These are phyloP conservation scores for Choreutis nemorana DNA, from an alignment of 2,888 invertebrate species.

Conservation along the genomic window DNA sequence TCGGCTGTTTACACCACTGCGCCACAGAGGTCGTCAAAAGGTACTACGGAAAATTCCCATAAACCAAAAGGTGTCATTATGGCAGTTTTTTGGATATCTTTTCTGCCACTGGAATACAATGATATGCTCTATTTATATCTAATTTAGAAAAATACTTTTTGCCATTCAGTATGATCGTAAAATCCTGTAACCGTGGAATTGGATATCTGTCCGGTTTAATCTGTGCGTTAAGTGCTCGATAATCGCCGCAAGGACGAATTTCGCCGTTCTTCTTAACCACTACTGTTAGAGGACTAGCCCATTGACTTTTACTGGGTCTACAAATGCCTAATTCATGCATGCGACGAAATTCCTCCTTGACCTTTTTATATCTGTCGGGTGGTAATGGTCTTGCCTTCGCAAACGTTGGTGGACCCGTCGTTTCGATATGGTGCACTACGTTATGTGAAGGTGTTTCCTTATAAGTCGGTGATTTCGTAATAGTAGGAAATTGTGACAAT, in stretches of 20 bases:
- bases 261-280: constrained; percentile 15
- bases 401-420: constrained; percentile 23
- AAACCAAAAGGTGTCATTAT: too few species aligned
- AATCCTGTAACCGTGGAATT: too few species aligned
- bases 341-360: constrained; percentile 20
- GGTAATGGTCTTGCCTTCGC: constrained; percentile 22
- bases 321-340: constrained; percentile 31
- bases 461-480: constrained; percentile 13
- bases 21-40: too few species aligned
- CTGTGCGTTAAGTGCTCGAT: constrained; percentile 20
- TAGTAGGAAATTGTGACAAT: constrained; percentile 11
- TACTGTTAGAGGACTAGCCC: constrained; percentile 26
- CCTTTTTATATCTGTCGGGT: constrained; percentile 21
- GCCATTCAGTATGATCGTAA: too few species aligned
- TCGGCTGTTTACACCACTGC: too few species aligned
- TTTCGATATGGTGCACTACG: constrained; percentile 20
- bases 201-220: constrained; percentile 24
- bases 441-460: constrained; percentile 10
- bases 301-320: constrained; percentile 30
- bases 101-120: too few species aligned
- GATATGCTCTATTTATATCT: too few species aligned
- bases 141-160: too few species aligned
- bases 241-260: constrained; percentile 25
- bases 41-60: too few species aligned
- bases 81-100: too few species aligned